phyloP scores from a whole-genome alignment of 2,113 vertebrate species.

The Casuarius casuarius region DNA sequence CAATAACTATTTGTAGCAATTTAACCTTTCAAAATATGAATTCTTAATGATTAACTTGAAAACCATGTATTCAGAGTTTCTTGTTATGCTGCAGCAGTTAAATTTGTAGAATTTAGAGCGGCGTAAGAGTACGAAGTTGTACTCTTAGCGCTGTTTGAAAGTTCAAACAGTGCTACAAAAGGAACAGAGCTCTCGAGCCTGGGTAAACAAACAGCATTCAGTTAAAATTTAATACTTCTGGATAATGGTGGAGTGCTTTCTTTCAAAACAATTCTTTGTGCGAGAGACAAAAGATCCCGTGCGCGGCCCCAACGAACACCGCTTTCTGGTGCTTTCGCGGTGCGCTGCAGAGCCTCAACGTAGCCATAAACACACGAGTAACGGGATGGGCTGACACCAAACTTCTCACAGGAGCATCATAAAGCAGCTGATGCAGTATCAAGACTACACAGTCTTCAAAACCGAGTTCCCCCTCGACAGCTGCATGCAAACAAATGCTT shows the following conservation, averaged over 20 bases:
- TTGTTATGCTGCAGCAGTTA: not conserved
- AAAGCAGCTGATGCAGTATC: accelerated
- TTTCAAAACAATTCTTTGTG: not conserved
- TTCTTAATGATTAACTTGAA: not conserved
- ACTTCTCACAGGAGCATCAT: not conserved
- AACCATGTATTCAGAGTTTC: not conserved
- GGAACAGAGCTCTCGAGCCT: not conserved
- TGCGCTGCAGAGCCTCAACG: not conserved
- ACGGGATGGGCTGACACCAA: not conserved
- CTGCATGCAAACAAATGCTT: not conserved
- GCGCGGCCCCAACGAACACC: not conserved
- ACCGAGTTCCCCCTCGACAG: not conserved
- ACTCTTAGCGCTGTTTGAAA: not conserved
- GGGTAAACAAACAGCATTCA: not conserved
- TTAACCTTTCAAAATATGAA: not conserved
- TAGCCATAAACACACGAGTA: not conserved
- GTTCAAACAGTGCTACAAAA: not conserved
- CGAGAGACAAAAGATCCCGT: not conserved
- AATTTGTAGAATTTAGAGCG: not conserved
- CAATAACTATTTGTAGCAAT: not conserved
- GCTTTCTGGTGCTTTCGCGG: not conserved
- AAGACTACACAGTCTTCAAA: not conserved
- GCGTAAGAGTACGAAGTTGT: accelerated
- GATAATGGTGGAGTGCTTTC: not conserved
- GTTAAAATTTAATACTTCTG: not conserved